Evolutionary conservation across 2,113 vertebrate genomes (phyloP), one percentile per base, ranked within the genome.

Genomic region (Suncus etruscus): DNA sequence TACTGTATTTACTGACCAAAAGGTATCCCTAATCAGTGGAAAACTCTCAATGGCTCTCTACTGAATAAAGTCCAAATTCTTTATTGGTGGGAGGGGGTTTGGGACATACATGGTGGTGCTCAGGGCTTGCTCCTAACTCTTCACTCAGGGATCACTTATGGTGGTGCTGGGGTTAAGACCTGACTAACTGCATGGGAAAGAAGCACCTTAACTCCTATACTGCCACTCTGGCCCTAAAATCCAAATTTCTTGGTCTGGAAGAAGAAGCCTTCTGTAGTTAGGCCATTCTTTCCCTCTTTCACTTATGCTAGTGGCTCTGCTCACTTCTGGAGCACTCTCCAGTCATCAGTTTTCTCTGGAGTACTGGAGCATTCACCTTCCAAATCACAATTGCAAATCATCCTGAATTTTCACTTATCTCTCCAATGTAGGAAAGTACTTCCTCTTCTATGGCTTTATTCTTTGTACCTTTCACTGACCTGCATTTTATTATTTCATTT

Each of bases 401-500:
- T 65, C 45, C 73, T 32, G 80, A 73, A n/a, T 58, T 83, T 54
- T 80, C 48, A 63, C 76, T 83, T 68, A 72, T 29, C 75, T 91
- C 87, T 72, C 18, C 87, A 20, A 10, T 11, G 45, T 45, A 20
- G 83, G 61, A 85, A 85, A 68, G 32, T 16, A 31, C n/a, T 77
- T 31, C 31, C 76, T 70, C 25, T 50, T 78, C 61, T 47, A 9
- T 8, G 39, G 58, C 82, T 86, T 92, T 85, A 68, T 45, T 91
- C 63, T 86, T 27, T 87, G 65, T 65, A 39, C 61, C 32, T 88
- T 61, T 87, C n/a, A 69, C 2, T 73, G 24, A 50, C 29, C 24
- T 61, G 4, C 68, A 54, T 76, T 93, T 91, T 88, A 72, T 75
- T 72, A 85, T 31, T 72, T 83, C 24, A 47, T 69, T 76, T 51